These are phyloP conservation scores for Manduca sexta DNA, from an alignment of 1,140 invertebrate species.

Conservation along the genomic window DNA sequence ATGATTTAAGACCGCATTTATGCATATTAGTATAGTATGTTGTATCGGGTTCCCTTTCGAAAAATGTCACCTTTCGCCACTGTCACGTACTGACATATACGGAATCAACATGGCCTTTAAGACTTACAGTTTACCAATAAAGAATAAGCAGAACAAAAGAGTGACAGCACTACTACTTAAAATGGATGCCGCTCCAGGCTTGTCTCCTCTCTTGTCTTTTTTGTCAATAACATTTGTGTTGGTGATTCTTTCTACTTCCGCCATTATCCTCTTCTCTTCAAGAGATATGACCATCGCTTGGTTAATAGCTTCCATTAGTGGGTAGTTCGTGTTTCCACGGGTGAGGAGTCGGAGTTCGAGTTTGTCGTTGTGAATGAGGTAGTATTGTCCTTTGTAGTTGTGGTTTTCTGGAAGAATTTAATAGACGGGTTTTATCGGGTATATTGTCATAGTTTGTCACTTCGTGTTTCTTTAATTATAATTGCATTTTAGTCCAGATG, in stretches of 20 bases:
- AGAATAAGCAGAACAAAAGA: constrained; percentile 1
- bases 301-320: constrained; percentile 77
- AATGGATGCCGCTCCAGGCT: constrained; percentile 3
- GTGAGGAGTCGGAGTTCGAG: constrained; percentile 53
- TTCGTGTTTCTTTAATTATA: too few relatives aligned
- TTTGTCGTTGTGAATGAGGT: constrained; percentile 42
- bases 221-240: constrained; percentile 48
- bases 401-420: constrained; percentile 34
- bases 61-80: too few relatives aligned
- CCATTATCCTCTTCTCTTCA: constrained; percentile 72
- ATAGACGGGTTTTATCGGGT: too few relatives aligned
- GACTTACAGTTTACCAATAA: neutral
- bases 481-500: too few relatives aligned
- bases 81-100: too few relatives aligned
- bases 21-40: too few relatives aligned
- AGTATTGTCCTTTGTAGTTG: constrained; percentile 34
- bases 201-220: constrained; percentile 4
- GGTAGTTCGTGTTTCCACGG: constrained; percentile 69
- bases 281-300: constrained; percentile 73
- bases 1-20: too few relatives aligned
- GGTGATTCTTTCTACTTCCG: constrained; percentile 49
- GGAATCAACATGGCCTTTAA: too few relatives aligned
- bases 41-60: too few relatives aligned
- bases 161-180: neutral
- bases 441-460: too few relatives aligned